A percentile compares a stretch with the other conserved stretches of the same genome.
Conservation (phyloP, 1,140 invertebrate genomes). For the Orius laevigatus region DNA sequence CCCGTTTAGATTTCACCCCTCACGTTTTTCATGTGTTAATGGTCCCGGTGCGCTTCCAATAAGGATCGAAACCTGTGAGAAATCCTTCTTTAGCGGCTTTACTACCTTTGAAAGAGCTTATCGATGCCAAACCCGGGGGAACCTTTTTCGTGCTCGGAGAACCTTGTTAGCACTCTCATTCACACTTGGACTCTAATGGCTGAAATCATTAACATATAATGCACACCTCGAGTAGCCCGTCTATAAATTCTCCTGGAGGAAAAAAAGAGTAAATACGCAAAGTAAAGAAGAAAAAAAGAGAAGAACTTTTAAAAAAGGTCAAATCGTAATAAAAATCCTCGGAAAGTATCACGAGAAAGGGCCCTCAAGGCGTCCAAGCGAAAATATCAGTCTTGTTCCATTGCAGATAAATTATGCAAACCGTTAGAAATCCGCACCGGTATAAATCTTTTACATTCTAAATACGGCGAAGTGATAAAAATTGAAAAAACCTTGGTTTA, state of each 20-base stretch:
- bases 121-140: neutral
- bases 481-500: too few relatives aligned
- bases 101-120: conserved; percentile 1
- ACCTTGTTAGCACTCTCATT: conserved; percentile 8
- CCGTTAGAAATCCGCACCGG: too few relatives aligned
- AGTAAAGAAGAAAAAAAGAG: neutral
- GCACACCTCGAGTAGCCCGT: conserved; percentile 2
- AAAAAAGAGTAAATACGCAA: neutral
- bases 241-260: neutral
- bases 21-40: too few relatives aligned
- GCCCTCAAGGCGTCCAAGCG: neutral
- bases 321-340: neutral
- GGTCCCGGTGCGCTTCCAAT: too few relatives aligned
- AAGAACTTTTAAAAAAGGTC: neutral
- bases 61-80: too few relatives aligned
- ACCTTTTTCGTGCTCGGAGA: conserved; percentile 2
- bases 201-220: conserved; percentile 13
- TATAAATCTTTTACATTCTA: too few relatives aligned
- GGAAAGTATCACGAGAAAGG: neutral
- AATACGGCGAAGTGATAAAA: too few relatives aligned
- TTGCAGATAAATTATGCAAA: too few relatives aligned
- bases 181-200: conserved; percentile 11
- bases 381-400: neutral
- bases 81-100: neutral
- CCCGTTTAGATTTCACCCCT: too few relatives aligned